Conservation (phyloP, 35 echinoderm and acorn worm genomes). For the Stichopus chloronotus region DNA sequence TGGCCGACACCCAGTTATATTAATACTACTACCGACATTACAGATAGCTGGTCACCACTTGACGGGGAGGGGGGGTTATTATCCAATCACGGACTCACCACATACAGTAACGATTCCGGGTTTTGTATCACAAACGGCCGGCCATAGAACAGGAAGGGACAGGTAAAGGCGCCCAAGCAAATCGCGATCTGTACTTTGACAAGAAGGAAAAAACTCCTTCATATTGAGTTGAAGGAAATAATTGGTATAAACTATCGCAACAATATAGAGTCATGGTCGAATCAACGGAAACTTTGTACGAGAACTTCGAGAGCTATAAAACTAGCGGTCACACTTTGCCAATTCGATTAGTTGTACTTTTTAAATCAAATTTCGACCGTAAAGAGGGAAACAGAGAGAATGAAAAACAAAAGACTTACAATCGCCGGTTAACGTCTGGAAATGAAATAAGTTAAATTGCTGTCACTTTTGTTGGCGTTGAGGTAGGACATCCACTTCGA, state of each 20-base stretch:
- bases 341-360: background rate
- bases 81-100: too few relatives aligned
- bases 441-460: background rate
- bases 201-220: background rate
- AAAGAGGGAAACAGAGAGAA: background rate
- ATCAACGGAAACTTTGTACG: slow-evolving; percentile 20
- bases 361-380: background rate
- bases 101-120: too few relatives aligned
- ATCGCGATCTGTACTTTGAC: background rate
- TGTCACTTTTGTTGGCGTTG: background rate
- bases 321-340: slow-evolving; percentile 12
- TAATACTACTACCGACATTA: too few relatives aligned
- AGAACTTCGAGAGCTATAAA: background rate
- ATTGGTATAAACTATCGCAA: background rate
- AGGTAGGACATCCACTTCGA: too few relatives aligned
- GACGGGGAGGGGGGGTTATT: too few relatives aligned
- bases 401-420: background rate
- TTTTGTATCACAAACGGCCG: background rate
- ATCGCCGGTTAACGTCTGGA: background rate
- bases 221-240: background rate
- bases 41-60: too few relatives aligned
- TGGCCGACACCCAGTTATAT: too few relatives aligned
- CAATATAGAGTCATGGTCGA: slow-evolving; percentile 36
- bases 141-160: background rate
- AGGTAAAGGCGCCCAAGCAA: background rate